Evolutionary conservation across 2,888 invertebrate species (phyloP), one percentile per base, ranked within the genome.

Genomic region (Lochmaea capreae): DNA sequence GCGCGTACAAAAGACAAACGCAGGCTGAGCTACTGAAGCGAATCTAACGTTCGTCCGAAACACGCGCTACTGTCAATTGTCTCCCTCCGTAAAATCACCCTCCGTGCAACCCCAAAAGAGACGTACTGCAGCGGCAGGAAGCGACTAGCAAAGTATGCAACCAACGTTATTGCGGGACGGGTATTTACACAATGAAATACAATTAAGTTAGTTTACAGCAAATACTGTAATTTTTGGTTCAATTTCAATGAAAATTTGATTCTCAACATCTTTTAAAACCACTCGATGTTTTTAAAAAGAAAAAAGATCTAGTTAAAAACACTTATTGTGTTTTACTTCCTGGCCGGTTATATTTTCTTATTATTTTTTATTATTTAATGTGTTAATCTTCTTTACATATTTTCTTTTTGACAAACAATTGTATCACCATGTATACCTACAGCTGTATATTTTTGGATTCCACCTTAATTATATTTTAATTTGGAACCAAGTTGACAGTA

Each of bases 41-140:
- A 65, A 76, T 77, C 79, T 78, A 78, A 78, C 76, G 77, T 78
- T 73, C 72, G 76, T 68, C 74, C 71, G 76, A 72, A 76, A 79
- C 77, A 70, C 71, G 77, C 68, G 73, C 73, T 74, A 65, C 67
- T 62, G 73, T 76, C 80, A 75, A 80, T 79, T 79, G 79, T 79
- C 76, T 77, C 76, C 74, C 77, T 39, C 76, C 74, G 72, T 74
- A 79, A 78, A 79, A 76, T 81, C 83, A 83, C 83, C 83, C 83
- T 83, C 83, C 82, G 80, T 83, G 82, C 82, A 83, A 83, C 83
- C 83, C 83, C 81, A 80, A 83, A 80, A 80, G 73, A 77, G 78
- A 75, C 77, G 65, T 70, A 72, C 78, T 76, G 77, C 73, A 76
- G 74, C 75, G 77, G 74, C 65, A 73, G 79, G 80, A 77, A 78